phyloP scores from a whole-genome alignment of 2,797 vertebrate genomes.

The Scomberomorus guttatus region DNA sequence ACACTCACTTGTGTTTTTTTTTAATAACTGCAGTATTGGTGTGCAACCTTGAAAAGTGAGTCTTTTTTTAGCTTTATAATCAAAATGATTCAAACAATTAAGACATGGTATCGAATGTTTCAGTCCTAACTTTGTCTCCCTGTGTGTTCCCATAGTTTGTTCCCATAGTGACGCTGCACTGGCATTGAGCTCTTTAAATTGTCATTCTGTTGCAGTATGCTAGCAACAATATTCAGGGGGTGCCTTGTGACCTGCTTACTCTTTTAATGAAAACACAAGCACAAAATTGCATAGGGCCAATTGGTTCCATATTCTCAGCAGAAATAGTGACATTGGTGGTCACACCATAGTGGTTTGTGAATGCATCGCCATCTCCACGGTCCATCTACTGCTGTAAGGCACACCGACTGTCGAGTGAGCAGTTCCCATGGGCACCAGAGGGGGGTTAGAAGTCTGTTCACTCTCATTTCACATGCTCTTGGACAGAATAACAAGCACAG shows the following conservation, averaged over 20 bases:
- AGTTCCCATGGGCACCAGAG: conserved; percentile 18
- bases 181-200: conserved; percentile 45
- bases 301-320: conserved; percentile 30
- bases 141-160: not conserved
- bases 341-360: conserved; percentile 58
- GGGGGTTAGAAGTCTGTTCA: conserved; percentile 59
- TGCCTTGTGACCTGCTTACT: conserved; percentile 48
- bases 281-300: conserved; percentile 46
- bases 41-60: conserved; percentile 52
- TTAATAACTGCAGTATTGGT: conserved; percentile 2
- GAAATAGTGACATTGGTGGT: conserved; percentile 62
- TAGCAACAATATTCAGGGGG: conserved; percentile 43
- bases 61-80: conserved; percentile 26
- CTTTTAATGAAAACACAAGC: conserved; percentile 59
- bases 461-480: conserved; percentile 56
- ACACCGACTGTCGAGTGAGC: conserved; percentile 36
- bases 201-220: conserved; percentile 39
- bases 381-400: conserved; percentile 49
- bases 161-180: not conserved
- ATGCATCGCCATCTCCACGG: conserved; percentile 41
- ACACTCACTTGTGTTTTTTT: not conserved
- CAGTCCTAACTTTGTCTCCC: conserved; percentile 8
- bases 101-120: not conserved
- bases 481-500: conserved; percentile 51
- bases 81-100: conserved; percentile 3